Evolutionary conservation across 2,888 invertebrate species (phyloP).

Genomic region (Parnassius smintheus): DNA sequence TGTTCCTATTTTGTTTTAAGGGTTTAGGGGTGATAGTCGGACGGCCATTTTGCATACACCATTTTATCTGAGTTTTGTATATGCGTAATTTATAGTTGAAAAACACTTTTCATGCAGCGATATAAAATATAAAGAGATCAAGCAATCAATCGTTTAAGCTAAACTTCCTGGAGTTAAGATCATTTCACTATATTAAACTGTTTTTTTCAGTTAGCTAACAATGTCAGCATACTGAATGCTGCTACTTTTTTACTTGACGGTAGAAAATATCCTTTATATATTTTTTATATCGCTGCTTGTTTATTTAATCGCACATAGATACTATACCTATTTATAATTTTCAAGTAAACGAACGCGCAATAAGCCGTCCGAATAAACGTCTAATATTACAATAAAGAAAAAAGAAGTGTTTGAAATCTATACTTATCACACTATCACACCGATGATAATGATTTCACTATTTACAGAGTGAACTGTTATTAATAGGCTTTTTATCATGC

Average conservation of each 20-base stretch:
- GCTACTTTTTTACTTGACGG: too few relatives aligned
- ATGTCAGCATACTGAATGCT: too few relatives aligned
- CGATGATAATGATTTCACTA: too few relatives aligned
- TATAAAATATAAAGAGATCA: slow-evolving; percentile 7
- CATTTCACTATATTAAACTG: too few relatives aligned
- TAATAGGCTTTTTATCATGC: too few relatives aligned
- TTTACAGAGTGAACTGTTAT: too few relatives aligned
- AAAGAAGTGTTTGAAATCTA: too few relatives aligned
- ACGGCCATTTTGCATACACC: slow-evolving; percentile 2
- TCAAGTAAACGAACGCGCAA: slow-evolving; percentile 5
- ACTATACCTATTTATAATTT: neutral
- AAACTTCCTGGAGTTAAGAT: too few relatives aligned
- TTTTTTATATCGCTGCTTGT: slow-evolving; percentile 1
- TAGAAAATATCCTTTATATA: neutral
- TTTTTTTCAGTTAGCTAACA: too few relatives aligned
- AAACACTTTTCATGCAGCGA: neutral
- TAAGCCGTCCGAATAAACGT: slow-evolving; percentile 5
- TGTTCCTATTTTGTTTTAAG: slow-evolving; percentile 19
- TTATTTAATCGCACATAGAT: slow-evolving; percentile 9
- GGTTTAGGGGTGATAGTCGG: neutral
- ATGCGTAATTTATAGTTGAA: too few relatives aligned
- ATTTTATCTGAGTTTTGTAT: neutral
- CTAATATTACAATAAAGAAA: neutral
- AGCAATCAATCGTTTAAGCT: too few relatives aligned
- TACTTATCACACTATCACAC: too few relatives aligned